These are phyloP conservation scores for Nomada goodeniana DNA, from an alignment of 2,888 invertebrate species.

Conservation along the genomic window DNA sequence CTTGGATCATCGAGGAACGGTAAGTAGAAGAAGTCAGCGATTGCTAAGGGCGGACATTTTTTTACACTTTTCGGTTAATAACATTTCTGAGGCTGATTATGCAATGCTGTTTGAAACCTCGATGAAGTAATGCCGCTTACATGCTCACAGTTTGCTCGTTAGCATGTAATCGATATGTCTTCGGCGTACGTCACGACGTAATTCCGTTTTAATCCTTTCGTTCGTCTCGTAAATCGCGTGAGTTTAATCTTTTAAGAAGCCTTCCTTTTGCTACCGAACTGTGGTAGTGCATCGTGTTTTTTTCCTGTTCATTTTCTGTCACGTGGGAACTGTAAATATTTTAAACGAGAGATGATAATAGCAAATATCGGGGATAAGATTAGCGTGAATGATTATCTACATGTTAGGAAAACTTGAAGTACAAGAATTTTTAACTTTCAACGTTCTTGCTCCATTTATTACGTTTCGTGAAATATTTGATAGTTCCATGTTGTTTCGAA, in stretches of 20 bases:
- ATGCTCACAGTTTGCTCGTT: not conserved
- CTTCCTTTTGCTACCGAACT: not conserved
- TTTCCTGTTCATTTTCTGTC: not conserved
- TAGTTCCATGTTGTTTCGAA: too few relatives aligned
- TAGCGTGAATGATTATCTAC: not conserved
- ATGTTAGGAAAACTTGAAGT: not conserved
- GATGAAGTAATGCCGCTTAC: not conserved
- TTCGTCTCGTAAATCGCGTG: not conserved
- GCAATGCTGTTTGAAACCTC: slow-evolving; percentile 10
- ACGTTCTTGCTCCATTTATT: too few relatives aligned
- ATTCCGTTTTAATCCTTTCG: slow-evolving; percentile 13
- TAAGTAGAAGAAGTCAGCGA: not conserved
- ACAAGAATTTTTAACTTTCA: too few relatives aligned
- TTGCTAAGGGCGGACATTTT: not conserved
- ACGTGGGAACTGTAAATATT: not conserved
- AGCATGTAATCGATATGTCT: slow-evolving; percentile 23
- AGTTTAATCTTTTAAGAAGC: slow-evolving; percentile 3
- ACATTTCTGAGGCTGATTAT: not conserved
- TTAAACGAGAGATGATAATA: not conserved
- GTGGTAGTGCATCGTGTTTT: not conserved
- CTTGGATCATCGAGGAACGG: not conserved
- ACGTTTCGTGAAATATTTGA: too few relatives aligned
- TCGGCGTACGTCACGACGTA: slow-evolving; percentile 2
- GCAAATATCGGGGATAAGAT: too few relatives aligned
- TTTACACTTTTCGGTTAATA: not conserved